Conservation (phyloP, 2,797 vertebrate species). For the Ctenochaetus hawaiiensis region DNA sequence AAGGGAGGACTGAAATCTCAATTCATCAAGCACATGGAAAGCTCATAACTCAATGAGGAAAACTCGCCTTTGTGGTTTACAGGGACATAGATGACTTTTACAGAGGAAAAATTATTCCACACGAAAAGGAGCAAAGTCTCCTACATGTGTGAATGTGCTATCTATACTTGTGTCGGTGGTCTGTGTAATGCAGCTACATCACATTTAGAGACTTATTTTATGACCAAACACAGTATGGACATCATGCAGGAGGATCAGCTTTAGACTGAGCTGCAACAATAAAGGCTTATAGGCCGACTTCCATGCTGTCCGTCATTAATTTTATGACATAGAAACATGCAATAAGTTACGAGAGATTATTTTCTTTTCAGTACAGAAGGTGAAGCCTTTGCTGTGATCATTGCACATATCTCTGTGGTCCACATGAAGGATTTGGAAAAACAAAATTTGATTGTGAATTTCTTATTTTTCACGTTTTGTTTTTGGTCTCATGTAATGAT, state of each 20-base stretch:
- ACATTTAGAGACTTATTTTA: conserved; percentile 49
- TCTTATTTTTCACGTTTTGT: not conserved
- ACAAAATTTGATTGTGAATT: not conserved
- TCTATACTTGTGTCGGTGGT: conserved; percentile 66
- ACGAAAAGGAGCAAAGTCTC: conserved; percentile 44
- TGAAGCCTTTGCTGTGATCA: too few relatives aligned
- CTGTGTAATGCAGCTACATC: conserved; percentile 47
- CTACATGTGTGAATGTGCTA: conserved; percentile 61
- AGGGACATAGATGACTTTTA: conserved; percentile 78
- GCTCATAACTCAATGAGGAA: conserved; percentile 65
- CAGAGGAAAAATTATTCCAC: conserved; percentile 69
- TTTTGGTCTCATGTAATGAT: not conserved
- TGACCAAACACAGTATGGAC: conserved; percentile 27
- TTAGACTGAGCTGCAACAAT: conserved; percentile 16
- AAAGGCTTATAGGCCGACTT: conserved; percentile 29
- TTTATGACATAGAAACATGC: not conserved
- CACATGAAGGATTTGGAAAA: not conserved
- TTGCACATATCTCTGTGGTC: too few relatives aligned
- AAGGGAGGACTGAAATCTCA: conserved; percentile 54
- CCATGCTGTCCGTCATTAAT: conserved; percentile 6
- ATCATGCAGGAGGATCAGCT: conserved; percentile 34
- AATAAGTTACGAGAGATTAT: conserved; percentile 4
- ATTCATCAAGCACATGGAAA: conserved; percentile 75
- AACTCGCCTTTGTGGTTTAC: conserved; percentile 66
- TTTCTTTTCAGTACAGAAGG: too few relatives aligned